phyloP scores from a whole-genome alignment of 1,140 invertebrate species.

The Drosophila athabasca region DNA sequence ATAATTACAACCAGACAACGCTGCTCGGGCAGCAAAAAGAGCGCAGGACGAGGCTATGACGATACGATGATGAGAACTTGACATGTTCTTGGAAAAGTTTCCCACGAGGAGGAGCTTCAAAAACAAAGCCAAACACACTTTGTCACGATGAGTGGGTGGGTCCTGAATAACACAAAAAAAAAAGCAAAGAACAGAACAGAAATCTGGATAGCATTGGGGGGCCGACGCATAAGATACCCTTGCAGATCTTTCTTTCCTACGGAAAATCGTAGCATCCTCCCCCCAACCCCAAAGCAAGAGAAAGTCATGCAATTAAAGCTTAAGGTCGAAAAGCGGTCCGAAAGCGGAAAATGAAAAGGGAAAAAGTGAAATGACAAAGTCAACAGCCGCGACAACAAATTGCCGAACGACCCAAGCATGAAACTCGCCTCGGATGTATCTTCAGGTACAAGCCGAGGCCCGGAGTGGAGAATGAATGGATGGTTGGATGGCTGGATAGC shows the following conservation, averaged over 20 bases:
- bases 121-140: conserved; percentile 32
- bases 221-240: not conserved
- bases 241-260: too few relatives aligned
- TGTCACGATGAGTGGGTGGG: conserved; percentile 38
- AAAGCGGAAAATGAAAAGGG: conserved; percentile 13
- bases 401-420: conserved; percentile 61
- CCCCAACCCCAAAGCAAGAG: conserved; percentile 16
- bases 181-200: not conserved
- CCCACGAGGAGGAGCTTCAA: conserved; percentile 46
- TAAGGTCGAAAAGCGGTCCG: conserved; percentile 16
- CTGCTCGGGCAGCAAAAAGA: conserved; percentile 26
- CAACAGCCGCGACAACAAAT: conserved; percentile 75
- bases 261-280: conserved; percentile 56
- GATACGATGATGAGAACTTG: conserved; percentile 50
- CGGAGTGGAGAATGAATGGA: not conserved
- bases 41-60: not conserved
- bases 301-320: conserved; percentile 51
- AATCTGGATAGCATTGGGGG: not conserved
- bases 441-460: conserved; percentile 38
- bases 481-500: not conserved
- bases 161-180: too few relatives aligned
- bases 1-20: conserved; percentile 68
- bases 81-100: conserved; percentile 55
- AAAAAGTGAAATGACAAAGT: conserved; percentile 57
- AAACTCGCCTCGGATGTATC: conserved; percentile 59